Base-by-base conservation (phyloP, 2,888 invertebrate genomes). In the Luperina nickerlii region DNA sequence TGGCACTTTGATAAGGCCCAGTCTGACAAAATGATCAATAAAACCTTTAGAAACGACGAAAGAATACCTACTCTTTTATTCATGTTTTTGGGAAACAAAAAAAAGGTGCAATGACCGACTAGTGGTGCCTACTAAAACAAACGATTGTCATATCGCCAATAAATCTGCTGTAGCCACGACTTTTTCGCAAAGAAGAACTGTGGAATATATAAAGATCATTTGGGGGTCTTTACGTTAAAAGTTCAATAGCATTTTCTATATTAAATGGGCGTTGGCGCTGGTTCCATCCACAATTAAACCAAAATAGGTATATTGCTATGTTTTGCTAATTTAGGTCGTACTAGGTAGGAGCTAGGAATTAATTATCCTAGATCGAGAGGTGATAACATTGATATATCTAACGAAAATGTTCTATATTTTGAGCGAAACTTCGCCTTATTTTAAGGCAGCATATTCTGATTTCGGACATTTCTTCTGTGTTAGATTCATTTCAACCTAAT, bases 61-160 rank as follows among this genome's bases (percentile, higher is more conserved):
- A 57, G n/a, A 38, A 38, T n/a, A 66, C 32, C 32, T 32, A 32
- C 60, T 42, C 9, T 57, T 68, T 48, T 54, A 48, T 66, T 66
- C 66, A 20, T 54, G 32, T 54, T 75, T 79, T 80, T 80, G 78
- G 38, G 9, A 9, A 79, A 77, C 77, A 78, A 76, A 83, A 76
- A 66, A 54, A 68, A 76, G 73, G 84, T 78, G 74, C 84, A 87
- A 78, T 80, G 84, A 70, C 81, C 78, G 72, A 62, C 42, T 67
- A 70, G 57, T 77, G 24, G 27, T 51, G n/a, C 11, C 13, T 60
- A 48, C 45, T 76, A 65, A 74, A 71, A 76, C 54, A 75, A 81
- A 85, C 62, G 66, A 79, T 62, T 71, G 73, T 76, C 38, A 60
- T 76, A 69, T 66, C 48, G 62, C 24, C 45, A 9, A 79, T 82